Conservation (phyloP, 2,888 invertebrate genomes). For the Nezara viridula region DNA sequence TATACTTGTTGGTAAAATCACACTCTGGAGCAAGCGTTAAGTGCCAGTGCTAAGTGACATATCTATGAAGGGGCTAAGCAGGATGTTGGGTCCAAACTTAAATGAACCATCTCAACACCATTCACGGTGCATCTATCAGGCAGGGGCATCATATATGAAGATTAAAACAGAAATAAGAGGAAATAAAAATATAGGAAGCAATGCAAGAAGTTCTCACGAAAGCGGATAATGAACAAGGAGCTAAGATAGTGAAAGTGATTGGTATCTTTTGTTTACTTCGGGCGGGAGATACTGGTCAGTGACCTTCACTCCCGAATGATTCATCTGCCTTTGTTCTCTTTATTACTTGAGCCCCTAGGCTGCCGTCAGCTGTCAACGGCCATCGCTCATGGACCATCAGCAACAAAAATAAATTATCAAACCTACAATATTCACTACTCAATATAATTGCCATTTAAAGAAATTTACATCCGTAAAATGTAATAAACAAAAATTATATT, state of each 20-base stretch:
- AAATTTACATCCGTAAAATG: too few species aligned
- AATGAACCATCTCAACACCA: background rate
- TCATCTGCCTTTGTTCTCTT: background rate
- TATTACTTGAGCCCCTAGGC: background rate
- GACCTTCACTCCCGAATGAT: background rate
- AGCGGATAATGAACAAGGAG: background rate
- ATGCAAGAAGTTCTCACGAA: too few species aligned
- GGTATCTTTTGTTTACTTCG: background rate
- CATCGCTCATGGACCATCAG: background rate
- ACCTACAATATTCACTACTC: too few species aligned
- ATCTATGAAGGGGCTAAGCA: background rate
- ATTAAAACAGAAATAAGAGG: too few species aligned
- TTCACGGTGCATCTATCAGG: too few species aligned
- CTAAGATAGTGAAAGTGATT: background rate
- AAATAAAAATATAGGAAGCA: too few species aligned
- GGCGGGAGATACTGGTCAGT: background rate
- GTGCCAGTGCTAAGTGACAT: background rate
- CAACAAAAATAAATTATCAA: too few species aligned
- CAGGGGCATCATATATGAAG: too few species aligned
- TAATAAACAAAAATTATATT: too few species aligned
- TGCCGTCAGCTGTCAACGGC: background rate
- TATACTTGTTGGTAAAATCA: background rate
- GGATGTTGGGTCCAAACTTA: background rate
- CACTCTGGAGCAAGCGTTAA: background rate
- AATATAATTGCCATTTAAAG: too few species aligned